These are phyloP conservation scores for Mycteria americana DNA, from an alignment of 2,797 vertebrate genomes.

Conservation along the genomic window DNA sequence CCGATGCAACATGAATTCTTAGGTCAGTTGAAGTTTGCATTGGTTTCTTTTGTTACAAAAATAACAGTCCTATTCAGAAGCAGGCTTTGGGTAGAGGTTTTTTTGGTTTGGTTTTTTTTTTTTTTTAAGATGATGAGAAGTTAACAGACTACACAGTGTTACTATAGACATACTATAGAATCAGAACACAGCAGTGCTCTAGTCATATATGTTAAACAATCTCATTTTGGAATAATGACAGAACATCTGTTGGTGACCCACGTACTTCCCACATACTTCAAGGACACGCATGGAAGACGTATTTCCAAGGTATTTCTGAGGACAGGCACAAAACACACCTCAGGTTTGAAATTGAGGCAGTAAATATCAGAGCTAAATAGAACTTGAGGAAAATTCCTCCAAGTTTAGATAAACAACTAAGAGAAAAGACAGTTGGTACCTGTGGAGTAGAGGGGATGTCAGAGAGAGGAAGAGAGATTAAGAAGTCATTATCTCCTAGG, in stretches of 20 bases:
- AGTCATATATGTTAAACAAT: not conserved
- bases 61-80: not conserved
- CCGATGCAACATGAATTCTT: not conserved
- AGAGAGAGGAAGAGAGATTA: slow-evolving; percentile 23
- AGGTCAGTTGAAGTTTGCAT: not conserved
- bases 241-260: not conserved
- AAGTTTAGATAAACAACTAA: not conserved
- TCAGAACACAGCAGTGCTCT: not conserved
- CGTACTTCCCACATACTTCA: not conserved
- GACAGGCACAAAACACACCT: not conserved
- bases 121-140: not conserved
- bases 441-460: slow-evolving; percentile 4
- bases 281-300: not conserved
- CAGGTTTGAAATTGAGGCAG: not conserved
- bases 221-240: not conserved
- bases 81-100: not conserved
- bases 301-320: not conserved
- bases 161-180: not conserved
- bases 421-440: slow-evolving; percentile 24
- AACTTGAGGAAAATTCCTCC: not conserved
- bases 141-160: not conserved
- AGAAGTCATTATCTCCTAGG: slow-evolving; percentile 35
- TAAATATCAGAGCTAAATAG: not conserved
- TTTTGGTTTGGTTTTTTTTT: not conserved
- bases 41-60: not conserved